Conservation (phyloP, 1,140 invertebrate genomes). For the Nasonia giraulti region DNA sequence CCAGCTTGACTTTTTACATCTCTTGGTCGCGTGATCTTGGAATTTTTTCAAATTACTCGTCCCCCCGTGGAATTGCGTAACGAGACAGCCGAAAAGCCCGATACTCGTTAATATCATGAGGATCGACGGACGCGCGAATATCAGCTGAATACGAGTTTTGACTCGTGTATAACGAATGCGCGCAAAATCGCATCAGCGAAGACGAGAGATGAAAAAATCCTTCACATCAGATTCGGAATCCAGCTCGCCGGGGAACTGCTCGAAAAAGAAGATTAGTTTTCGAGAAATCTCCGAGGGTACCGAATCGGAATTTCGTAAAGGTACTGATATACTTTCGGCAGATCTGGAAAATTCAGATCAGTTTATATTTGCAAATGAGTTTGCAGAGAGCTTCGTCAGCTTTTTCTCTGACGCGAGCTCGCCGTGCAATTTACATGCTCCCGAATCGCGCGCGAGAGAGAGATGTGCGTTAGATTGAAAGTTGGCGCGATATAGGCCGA, state of each 20-base stretch:
- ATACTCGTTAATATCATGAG: background rate
- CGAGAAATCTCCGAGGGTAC: background rate
- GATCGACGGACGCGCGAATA: background rate
- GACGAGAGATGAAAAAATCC: background rate
- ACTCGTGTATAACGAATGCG: too few relatives aligned
- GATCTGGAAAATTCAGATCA: slow-evolving; percentile 6
- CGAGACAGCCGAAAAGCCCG: background rate
- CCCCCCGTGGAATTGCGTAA: background rate
- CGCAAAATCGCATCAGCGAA: background rate
- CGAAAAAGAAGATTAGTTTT: slow-evolving; percentile 25
- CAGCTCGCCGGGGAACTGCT: background rate
- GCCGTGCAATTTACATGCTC: slow-evolving; percentile 30
- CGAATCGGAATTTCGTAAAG: background rate
- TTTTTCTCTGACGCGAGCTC: background rate
- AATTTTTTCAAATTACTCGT: slow-evolving; percentile 4
- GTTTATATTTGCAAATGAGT: slow-evolving; percentile 32
- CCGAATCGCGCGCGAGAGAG: background rate
- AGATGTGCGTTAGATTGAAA: slow-evolving; percentile 16
- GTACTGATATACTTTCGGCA: background rate
- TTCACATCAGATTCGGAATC: background rate
- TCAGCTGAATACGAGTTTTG: background rate
- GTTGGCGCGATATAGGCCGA: background rate
- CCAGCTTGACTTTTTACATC: background rate
- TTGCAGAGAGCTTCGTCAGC: slow-evolving; percentile 7
- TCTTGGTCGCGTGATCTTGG: background rate